phyloP scores from a whole-genome alignment of 2,888 invertebrate species.

The Yponomeuta plumbellus region DNA sequence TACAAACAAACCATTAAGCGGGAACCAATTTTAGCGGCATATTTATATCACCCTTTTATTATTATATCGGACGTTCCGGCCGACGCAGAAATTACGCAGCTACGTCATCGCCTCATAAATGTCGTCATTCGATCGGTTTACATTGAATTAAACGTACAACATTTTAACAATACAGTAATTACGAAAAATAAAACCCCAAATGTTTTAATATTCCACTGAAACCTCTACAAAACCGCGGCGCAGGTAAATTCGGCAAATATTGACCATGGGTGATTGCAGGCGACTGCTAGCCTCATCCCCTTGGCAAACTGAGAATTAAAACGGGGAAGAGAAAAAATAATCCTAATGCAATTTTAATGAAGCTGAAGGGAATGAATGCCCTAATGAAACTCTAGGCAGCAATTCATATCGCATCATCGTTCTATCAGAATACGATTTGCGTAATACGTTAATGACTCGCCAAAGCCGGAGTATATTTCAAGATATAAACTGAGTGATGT shows the following conservation, averaged over 20 bases:
- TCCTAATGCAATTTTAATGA: conserved; percentile 77
- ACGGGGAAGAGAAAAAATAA: conserved; percentile 75
- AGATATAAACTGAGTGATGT: too few species aligned
- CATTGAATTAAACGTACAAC: neutral
- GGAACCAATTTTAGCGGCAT: conserved; percentile 30
- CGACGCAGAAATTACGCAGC: conserved; percentile 5
- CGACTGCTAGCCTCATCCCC: conserved; percentile 59
- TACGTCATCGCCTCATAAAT: conserved; percentile 6
- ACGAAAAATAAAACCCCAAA: neutral
- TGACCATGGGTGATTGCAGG: conserved; percentile 71
- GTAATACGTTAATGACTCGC: too few species aligned
- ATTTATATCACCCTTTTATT: conserved; percentile 38
- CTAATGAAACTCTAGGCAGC: conserved; percentile 70
- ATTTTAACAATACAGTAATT: neutral
- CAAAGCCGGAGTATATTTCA: too few species aligned
- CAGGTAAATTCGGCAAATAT: conserved; percentile 70
- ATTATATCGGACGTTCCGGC: conserved; percentile 30
- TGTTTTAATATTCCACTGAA: conserved; percentile 25
- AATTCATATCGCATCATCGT: conserved; percentile 21
- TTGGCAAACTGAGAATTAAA: conserved; percentile 72
- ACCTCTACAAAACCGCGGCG: conserved; percentile 30
- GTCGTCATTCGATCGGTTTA: neutral
- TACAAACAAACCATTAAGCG: conserved; percentile 34
- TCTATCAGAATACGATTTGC: neutral
- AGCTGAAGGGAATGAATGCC: conserved; percentile 71